Evolutionary conservation across 64 coral and sea anemone species (phyloP).

Genomic region (Anthopleura sola): DNA sequence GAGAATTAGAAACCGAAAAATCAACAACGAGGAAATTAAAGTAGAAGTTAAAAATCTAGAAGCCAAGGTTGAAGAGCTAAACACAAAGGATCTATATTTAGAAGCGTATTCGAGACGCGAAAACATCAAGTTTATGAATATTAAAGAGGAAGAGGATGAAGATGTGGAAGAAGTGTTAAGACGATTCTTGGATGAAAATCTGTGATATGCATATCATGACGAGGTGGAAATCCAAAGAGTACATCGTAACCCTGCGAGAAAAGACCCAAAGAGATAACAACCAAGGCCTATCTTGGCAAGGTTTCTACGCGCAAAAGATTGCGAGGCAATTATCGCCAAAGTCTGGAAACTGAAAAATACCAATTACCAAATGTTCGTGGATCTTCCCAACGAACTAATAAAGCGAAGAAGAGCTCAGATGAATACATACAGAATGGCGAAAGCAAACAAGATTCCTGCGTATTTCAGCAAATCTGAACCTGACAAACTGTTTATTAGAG

Average conservation of each 20-base stretch:
- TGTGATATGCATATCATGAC: neutral
- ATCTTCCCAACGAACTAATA: neutral
- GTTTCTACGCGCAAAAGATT: neutral
- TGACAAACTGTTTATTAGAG: conserved; percentile 13
- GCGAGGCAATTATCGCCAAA: neutral
- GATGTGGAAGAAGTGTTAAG: neutral
- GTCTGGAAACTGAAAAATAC: neutral
- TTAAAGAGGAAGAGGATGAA: neutral
- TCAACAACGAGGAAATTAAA: neutral
- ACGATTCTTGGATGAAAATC: neutral
- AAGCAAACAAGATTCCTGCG: neutral
- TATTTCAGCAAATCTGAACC: conserved; percentile 12
- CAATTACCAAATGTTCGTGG: conserved; percentile 11
- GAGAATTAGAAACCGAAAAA: neutral
- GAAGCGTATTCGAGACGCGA: conserved; percentile 16
- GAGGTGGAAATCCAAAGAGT: neutral
- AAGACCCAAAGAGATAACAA: neutral
- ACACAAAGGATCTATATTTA: conserved; percentile 17
- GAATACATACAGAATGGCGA: neutral
- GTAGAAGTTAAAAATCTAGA: neutral
- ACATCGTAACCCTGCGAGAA: neutral
- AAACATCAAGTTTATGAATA: conserved; percentile 24
- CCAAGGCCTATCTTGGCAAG: neutral
- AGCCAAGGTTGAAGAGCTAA: neutral
- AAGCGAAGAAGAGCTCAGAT: neutral